Evolutionary conservation across 2,113 vertebrate species (phyloP).

Genomic region (Motacilla alba): DNA sequence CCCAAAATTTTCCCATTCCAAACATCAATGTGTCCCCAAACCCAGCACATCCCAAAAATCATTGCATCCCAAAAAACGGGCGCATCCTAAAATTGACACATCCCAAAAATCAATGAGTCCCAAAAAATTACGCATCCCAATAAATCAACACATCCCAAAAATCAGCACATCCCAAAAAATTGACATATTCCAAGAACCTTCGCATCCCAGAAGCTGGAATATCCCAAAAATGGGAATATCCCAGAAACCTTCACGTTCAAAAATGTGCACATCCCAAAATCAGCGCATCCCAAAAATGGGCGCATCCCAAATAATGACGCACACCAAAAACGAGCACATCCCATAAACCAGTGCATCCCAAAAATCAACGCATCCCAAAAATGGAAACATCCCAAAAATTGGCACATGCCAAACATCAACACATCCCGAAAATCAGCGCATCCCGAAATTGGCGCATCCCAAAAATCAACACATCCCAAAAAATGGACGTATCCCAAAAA

Average conservation of each 20-base stretch:
- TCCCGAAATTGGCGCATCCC: not conserved
- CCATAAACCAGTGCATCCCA: not conserved
- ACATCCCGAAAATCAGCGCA: fast-evolving
- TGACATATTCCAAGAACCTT: no score
- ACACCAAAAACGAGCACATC: no score
- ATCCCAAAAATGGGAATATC: not conserved
- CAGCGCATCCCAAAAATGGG: not conserved
- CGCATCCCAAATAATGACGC: not conserved
- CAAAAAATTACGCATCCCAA: no score
- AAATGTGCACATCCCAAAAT: not conserved
- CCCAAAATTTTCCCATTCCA: not conserved
- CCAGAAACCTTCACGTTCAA: not conserved
- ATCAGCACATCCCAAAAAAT: not conserved
- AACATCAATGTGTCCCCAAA: no score
- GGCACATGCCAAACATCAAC: not conserved
- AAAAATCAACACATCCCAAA: not conserved
- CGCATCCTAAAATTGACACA: no score
- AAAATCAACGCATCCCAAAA: not conserved
- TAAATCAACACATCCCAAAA: not conserved
- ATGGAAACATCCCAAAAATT: not conserved
- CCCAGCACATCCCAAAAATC: no score
- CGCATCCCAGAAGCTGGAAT: fast-evolving
- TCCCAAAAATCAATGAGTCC: no score
- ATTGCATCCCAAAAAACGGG: no score
- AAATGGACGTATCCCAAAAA: not conserved